These are phyloP conservation scores for Diprion similis DNA, from an alignment of 1,140 invertebrate genomes.

Conservation along the genomic window DNA sequence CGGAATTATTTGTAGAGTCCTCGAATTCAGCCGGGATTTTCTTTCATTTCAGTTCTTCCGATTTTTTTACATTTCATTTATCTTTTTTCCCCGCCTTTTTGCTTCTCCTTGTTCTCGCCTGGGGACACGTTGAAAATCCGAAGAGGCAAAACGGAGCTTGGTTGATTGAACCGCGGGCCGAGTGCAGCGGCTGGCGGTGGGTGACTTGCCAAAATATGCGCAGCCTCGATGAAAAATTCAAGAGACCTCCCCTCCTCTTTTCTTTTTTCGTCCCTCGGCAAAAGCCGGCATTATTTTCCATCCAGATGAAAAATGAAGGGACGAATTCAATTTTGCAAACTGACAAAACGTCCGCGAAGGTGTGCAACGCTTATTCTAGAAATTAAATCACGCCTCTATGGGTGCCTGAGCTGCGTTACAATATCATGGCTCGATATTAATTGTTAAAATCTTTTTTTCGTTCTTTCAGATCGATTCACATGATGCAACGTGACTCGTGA, in stretches of 20 bases:
- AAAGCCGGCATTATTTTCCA: constrained; percentile 17
- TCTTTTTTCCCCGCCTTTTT: no score
- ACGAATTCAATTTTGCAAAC: constrained; percentile 34
- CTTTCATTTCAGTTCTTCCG: not conserved
- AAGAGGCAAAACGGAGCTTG: constrained; percentile 2
- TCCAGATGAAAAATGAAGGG: constrained; percentile 40
- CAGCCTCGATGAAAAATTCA: constrained; percentile 25
- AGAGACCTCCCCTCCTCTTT: not conserved
- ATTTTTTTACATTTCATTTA: not conserved
- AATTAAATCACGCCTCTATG: no score
- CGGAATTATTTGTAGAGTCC: no score
- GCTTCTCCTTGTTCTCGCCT: not conserved
- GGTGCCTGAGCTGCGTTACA: no score
- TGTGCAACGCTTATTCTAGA: no score
- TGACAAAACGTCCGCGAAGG: not conserved
- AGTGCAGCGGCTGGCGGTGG: not conserved
- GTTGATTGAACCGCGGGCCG: constrained; percentile 37
- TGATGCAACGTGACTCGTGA: no score
- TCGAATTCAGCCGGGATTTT: no score
- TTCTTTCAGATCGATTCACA: no score
- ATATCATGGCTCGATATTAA: no score
- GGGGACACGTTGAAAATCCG: constrained; percentile 3
- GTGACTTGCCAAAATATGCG: constrained; percentile 40
- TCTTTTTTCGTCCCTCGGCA: no score
- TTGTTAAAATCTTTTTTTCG: no score